These are phyloP conservation scores for Bimastos eiseni DNA, from an alignment of 2,888 invertebrate genomes.

Conservation along the genomic window DNA sequence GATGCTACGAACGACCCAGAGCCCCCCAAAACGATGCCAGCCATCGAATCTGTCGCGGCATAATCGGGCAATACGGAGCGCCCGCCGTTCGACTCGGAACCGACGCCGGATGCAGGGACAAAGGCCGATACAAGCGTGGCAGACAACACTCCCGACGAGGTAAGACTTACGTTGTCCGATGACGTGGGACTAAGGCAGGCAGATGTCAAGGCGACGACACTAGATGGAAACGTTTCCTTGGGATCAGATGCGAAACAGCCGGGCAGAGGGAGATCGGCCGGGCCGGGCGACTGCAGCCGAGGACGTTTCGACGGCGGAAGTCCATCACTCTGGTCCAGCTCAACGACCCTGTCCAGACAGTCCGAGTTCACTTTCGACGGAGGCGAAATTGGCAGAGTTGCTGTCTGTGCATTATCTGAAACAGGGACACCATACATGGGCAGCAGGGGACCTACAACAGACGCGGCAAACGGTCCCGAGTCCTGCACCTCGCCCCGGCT, in stretches of 20 bases:
- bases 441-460: neutral
- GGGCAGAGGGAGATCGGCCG: neutral
- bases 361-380: neutral
- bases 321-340: neutral
- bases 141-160: neutral
- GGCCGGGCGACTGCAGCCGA: neutral
- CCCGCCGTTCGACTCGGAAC: neutral
- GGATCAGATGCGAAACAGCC: neutral
- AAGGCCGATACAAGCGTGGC: neutral
- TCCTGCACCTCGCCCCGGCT: too few species aligned
- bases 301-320: neutral
- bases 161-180: neutral
- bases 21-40: neutral
- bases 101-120: neutral
- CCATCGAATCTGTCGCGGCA: neutral
- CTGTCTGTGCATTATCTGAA: neutral
- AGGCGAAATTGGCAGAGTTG: neutral
- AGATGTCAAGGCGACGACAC: neutral
- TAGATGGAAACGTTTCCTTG: neutral
- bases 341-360: neutral
- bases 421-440: neutral
- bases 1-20: neutral
- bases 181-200: conserved; percentile 22
- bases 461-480: neutral
- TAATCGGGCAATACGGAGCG: neutral